Conservation (phyloP, 1,140 invertebrate species). For the Drosophila kanapiae region DNA sequence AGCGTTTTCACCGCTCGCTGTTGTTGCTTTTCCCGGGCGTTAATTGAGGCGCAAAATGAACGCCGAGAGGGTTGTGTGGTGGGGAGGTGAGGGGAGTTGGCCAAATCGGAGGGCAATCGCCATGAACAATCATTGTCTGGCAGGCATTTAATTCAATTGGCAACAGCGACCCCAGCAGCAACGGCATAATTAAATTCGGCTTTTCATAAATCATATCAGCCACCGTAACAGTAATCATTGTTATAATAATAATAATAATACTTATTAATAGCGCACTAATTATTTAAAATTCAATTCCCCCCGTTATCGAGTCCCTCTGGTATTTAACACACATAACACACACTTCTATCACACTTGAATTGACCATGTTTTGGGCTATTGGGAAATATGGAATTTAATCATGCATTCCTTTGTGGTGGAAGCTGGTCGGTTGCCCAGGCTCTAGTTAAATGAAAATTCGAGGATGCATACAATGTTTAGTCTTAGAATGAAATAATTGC, state of each 20-base stretch:
- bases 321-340: too few relatives aligned
- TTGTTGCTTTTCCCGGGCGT: slow-evolving; percentile 38
- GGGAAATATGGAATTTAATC: not conserved
- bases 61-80: not conserved
- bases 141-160: slow-evolving; percentile 62
- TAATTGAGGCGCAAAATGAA: slow-evolving; percentile 57
- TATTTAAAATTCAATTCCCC: slow-evolving; percentile 19
- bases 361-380: not conserved
- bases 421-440: not conserved
- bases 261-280: not conserved
- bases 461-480: not conserved
- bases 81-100: not conserved
- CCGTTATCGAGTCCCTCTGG: not conserved
- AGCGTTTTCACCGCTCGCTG: slow-evolving; percentile 2
- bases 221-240: slow-evolving; percentile 22
- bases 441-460: slow-evolving; percentile 1
- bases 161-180: slow-evolving; percentile 6
- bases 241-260: slow-evolving; percentile 14
- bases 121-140: slow-evolving; percentile 33
- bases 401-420: too few relatives aligned
- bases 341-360: not conserved
- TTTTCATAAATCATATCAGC: slow-evolving; percentile 40
- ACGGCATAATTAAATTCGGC: slow-evolving; percentile 45
- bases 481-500: not conserved
- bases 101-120: slow-evolving; percentile 6